These are phyloP conservation scores for Petrocephalus sullivani DNA, from an alignment of 2,797 vertebrate genomes.

Conservation along the genomic window DNA sequence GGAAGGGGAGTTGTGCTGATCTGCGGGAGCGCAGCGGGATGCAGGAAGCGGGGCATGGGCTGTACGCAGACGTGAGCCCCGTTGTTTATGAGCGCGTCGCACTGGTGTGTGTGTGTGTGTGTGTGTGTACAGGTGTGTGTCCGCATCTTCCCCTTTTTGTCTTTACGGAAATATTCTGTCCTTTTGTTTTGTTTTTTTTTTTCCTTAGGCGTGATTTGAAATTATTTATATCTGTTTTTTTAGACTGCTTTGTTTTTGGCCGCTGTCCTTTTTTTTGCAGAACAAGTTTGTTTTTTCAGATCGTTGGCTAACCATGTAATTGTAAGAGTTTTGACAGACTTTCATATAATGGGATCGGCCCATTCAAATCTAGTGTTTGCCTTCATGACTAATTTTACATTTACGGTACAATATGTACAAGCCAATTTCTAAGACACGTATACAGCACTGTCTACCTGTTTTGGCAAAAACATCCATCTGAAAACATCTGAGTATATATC, in stretches of 20 bases:
- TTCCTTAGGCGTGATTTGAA: not conserved
- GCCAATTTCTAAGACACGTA: not conserved
- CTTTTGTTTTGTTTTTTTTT: not conserved
- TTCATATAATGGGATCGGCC: not conserved
- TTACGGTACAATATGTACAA: not conserved
- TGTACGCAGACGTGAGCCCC: not conserved
- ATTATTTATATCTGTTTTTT: not conserved
- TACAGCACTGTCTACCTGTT: not conserved
- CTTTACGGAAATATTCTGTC: constrained; percentile 13
- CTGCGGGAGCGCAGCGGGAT: constrained; percentile 12
- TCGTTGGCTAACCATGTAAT: not conserved
- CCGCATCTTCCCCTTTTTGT: constrained; percentile 14
- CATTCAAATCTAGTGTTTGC: not conserved
- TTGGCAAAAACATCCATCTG: not conserved
- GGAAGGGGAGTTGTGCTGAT: constrained; percentile 7
- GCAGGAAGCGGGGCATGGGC: constrained; percentile 7
- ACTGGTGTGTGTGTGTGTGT: not conserved
- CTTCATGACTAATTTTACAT: not conserved
- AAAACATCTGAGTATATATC: not conserved
- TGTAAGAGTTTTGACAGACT: not conserved
- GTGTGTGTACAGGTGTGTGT: constrained; percentile 23
- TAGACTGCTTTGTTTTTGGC: not conserved
- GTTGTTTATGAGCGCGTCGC: constrained; percentile 20
- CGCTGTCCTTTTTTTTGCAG: not conserved
- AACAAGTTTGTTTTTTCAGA: not conserved